Conservation (phyloP, 2,113 vertebrate genomes). For the Poecile atricapillus region DNA sequence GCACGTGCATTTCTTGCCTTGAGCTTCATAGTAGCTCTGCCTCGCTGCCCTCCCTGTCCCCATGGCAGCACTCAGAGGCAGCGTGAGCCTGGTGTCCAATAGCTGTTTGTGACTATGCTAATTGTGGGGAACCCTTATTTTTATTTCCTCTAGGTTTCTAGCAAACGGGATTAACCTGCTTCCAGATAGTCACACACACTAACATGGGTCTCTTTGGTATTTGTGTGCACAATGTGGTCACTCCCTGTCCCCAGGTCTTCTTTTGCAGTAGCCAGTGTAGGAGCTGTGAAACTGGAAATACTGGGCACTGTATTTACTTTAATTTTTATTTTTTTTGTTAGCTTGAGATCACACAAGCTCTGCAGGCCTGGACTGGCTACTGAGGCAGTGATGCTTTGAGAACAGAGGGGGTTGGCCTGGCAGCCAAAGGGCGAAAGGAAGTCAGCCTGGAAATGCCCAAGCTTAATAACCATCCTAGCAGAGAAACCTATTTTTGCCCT, state of each 20-base stretch:
- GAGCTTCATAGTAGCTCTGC: slow-evolving; percentile 57
- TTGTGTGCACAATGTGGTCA: not conserved
- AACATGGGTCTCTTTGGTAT: not conserved
- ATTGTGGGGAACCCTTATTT: slow-evolving; percentile 50
- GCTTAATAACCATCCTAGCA: slow-evolving; percentile 1
- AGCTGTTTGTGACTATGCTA: slow-evolving; percentile 70
- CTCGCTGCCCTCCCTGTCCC: not conserved
- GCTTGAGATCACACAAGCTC: not conserved
- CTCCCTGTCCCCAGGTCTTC: slow-evolving; percentile 9
- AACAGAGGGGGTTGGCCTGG: not conserved
- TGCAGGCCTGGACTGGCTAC: not conserved
- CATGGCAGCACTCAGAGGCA: not conserved
- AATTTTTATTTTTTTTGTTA: not conserved
- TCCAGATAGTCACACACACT: slow-evolving; percentile 27
- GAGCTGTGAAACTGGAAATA: slow-evolving; percentile 39
- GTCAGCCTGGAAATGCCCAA: not conserved
- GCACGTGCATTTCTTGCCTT: slow-evolving; percentile 47
- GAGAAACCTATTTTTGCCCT: slow-evolving; percentile 65
- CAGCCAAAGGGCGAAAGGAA: not conserved
- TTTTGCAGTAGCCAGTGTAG: slow-evolving; percentile 15
- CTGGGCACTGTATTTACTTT: not conserved
- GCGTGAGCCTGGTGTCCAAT: slow-evolving; percentile 49
- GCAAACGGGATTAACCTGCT: not conserved
- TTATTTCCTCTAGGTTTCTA: slow-evolving; percentile 59
- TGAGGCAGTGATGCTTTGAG: not conserved